phyloP scores from a whole-genome alignment of 2,888 invertebrate species.

The Brachypalpus laphriformis region DNA sequence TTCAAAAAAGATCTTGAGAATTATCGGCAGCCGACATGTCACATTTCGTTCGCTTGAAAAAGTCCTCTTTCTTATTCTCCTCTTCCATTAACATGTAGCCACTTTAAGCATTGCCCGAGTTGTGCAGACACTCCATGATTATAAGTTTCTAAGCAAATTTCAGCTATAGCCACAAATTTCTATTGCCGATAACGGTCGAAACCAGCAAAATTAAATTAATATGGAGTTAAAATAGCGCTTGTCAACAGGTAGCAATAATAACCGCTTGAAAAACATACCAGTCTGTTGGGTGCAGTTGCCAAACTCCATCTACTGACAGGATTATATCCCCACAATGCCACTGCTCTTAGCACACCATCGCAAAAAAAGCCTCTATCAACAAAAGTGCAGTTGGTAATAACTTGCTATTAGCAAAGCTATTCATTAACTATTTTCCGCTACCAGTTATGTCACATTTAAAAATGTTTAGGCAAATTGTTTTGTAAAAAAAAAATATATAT shows the following conservation, averaged over 20 bases:
- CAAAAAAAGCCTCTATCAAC: background rate
- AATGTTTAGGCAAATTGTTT: background rate
- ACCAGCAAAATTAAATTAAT: too few species aligned
- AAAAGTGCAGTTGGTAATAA: background rate
- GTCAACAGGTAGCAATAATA: background rate
- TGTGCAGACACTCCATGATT: too few species aligned
- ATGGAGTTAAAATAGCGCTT: background rate
- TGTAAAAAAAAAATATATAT: background rate
- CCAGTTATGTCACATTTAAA: slow-evolving; percentile 3
- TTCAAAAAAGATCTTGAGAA: too few species aligned
- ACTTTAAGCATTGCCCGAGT: too few species aligned
- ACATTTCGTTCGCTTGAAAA: too few species aligned
- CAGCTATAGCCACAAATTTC: too few species aligned
- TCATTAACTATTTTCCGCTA: background rate
- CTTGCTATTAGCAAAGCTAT: background rate
- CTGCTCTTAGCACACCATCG: background rate
- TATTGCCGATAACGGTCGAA: too few species aligned
- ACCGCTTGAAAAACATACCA: background rate
- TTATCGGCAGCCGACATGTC: too few species aligned
- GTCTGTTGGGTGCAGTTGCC: background rate
- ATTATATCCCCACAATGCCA: background rate
- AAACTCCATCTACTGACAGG: background rate
- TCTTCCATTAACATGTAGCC: too few species aligned
- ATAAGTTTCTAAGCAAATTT: too few species aligned
- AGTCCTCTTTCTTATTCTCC: too few species aligned